phyloP scores from a whole-genome alignment of 2,797 vertebrate genomes.

The Threskiornis aethiopicus region DNA sequence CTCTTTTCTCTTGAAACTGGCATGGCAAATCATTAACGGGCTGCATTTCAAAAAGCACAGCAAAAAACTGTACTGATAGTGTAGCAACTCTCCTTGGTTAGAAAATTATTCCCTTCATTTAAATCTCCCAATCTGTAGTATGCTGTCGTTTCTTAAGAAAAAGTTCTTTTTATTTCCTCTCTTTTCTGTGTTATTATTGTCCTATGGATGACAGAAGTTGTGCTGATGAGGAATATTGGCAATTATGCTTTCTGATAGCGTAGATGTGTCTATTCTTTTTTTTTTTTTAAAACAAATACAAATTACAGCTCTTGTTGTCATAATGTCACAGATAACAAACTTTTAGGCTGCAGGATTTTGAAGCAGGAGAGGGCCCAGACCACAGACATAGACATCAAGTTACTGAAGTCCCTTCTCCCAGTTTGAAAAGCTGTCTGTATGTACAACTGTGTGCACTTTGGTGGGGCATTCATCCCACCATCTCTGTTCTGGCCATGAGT shows the following conservation, averaged over 20 bases:
- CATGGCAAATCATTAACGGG: background rate
- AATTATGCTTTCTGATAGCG: background rate
- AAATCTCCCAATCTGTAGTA: background rate
- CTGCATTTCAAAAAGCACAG: background rate
- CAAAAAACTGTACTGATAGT: background rate
- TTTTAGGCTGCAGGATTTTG: background rate
- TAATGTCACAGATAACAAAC: background rate
- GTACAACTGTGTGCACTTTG: background rate
- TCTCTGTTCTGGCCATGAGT: background rate
- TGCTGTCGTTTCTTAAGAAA: background rate
- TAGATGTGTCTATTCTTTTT: background rate
- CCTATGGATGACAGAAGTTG: background rate
- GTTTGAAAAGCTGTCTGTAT: background rate
- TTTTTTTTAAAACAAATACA: background rate
- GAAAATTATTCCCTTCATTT: background rate
- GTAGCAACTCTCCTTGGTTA: background rate
- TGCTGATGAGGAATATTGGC: background rate
- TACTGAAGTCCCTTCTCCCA: background rate
- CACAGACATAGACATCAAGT: background rate
- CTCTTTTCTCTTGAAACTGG: background rate
- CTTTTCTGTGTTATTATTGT: background rate
- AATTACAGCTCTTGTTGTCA: background rate
- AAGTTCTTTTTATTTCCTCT: background rate
- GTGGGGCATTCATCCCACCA: background rate
- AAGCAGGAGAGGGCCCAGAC: background rate